These are phyloP conservation scores for Lepeophtheirus salmonis DNA, from an alignment of 1,140 invertebrate genomes.

Conservation along the genomic window DNA sequence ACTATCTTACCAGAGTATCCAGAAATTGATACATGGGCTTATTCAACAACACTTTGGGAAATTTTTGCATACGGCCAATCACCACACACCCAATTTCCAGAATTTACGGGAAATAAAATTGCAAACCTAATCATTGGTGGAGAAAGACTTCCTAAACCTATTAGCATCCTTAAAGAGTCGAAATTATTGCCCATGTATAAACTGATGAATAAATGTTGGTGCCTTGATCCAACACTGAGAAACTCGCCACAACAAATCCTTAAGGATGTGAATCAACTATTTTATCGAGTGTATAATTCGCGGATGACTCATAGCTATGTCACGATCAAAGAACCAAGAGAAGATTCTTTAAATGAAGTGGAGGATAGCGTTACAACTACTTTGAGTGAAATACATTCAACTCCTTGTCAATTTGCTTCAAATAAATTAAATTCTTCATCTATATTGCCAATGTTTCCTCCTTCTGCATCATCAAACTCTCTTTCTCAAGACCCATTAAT, in stretches of 20 bases:
- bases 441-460: neutral
- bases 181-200: neutral
- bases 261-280: constrained; percentile 7
- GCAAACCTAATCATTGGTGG: neutral
- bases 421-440: neutral
- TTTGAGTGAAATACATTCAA: no score
- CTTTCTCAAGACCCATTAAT: neutral
- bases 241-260: constrained; percentile 12
- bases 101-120: neutral
- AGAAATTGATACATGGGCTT: constrained; percentile 26
- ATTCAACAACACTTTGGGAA: constrained; percentile 28
- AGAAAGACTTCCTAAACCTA: neutral
- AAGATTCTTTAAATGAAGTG: neutral
- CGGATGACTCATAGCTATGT: constrained; percentile 8
- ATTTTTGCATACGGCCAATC: constrained; percentile 24
- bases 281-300: constrained; percentile 13
- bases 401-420: neutral
- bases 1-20: neutral
- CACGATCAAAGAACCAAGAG: constrained; percentile 8
- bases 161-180: neutral
- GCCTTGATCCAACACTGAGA: neutral
- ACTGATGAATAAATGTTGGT: constrained; percentile 14
- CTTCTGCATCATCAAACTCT: neutral
- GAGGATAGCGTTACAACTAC: neutral
- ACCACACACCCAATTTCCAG: neutral